Evolutionary conservation across 2,797 vertebrate genomes (phyloP).

Genomic region (Megaceryle alcyon): DNA sequence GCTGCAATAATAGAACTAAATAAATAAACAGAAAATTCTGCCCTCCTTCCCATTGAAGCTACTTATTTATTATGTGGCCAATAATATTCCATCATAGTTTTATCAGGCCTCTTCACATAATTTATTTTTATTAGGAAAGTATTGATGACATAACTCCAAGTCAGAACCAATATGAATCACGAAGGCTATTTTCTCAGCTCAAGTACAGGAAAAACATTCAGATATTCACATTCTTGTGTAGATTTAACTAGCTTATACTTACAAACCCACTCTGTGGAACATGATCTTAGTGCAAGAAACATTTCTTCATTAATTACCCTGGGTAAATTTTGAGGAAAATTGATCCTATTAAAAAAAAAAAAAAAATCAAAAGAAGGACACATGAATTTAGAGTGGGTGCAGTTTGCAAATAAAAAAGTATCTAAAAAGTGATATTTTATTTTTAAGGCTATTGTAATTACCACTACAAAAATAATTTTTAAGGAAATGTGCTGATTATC

Average conservation of each 20-base stretch:
- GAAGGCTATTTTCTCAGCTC: neutral
- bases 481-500: neutral
- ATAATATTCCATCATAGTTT: neutral
- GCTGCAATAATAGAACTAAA: neutral
- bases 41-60: rapidly evolving
- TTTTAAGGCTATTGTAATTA: neutral
- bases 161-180: neutral
- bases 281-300: neutral
- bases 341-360: neutral
- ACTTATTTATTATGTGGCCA: neutral
- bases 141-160: neutral
- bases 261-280: neutral
- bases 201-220: neutral
- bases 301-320: neutral
- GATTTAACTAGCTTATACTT: neutral
- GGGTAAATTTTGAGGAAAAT: neutral
- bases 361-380: neutral
- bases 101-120: neutral
- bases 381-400: neutral
- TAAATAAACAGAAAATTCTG: neutral
- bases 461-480: neutral
- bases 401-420: neutral
- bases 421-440: neutral
- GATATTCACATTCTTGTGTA: neutral
- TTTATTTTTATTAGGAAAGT: neutral